Conservation (phyloP, 2,797 vertebrate genomes). For the Sebastolobus altivelis region DNA sequence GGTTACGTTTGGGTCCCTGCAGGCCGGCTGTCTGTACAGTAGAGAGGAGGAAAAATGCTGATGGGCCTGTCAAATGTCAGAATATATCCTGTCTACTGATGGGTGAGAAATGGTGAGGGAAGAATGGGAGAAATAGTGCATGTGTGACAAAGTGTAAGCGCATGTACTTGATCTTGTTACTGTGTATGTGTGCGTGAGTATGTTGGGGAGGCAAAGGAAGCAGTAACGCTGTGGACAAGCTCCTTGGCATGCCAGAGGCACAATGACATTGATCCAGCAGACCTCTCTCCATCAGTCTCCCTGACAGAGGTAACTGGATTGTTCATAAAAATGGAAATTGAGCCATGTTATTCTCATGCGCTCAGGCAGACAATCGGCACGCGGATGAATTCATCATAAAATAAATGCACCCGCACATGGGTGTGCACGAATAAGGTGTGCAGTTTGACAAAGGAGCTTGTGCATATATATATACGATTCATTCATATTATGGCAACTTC, state of each 20-base stretch:
- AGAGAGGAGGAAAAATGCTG: conserved; percentile 55
- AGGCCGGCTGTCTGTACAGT: conserved; percentile 54
- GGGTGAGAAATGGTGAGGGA: conserved; percentile 38
- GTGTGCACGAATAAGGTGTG: conserved; percentile 25
- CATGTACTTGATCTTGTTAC: conserved; percentile 10
- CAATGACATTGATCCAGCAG: conserved; percentile 84
- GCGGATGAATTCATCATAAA: conserved; percentile 52
- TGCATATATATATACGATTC: conserved; percentile 1
- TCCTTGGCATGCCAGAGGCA: conserved; percentile 79
- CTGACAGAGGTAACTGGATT: conserved; percentile 84
- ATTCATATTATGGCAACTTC: conserved; percentile 30
- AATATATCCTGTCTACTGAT: conserved; percentile 48
- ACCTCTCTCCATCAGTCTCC: conserved; percentile 83
- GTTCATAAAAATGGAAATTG: conserved; percentile 90
- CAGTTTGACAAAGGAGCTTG: conserved; percentile 15
- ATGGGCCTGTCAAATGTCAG: conserved; percentile 67
- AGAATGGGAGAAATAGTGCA: conserved; percentile 34
- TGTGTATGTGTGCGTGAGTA: background rate
- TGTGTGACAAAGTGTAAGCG: conserved; percentile 28
- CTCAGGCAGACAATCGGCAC: conserved; percentile 50
- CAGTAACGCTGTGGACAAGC: conserved; percentile 64
- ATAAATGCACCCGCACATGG: conserved; percentile 40
- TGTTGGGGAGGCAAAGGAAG: conserved; percentile 53
- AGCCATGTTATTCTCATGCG: conserved; percentile 71
- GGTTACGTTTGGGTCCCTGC: conserved; percentile 71